Conservation (phyloP, 2,797 vertebrate genomes). For the Saxicola maurus region DNA sequence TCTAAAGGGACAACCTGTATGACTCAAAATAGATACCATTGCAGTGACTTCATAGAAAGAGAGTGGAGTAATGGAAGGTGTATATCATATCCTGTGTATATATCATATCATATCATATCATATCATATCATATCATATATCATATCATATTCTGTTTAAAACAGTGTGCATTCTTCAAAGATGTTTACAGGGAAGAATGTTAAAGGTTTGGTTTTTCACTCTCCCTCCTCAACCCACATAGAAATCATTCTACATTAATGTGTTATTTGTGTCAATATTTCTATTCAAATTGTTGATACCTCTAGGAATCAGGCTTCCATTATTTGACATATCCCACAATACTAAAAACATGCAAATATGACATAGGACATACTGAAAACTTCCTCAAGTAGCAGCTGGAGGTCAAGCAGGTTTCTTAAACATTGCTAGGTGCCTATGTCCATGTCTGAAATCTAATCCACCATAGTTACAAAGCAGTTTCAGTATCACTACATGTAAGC, state of each 20-base stretch:
- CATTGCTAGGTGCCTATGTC: background rate
- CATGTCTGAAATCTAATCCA: background rate
- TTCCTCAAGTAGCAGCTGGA: background rate
- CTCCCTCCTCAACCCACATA: background rate
- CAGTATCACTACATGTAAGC: background rate
- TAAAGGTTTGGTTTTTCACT: background rate
- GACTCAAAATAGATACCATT: background rate
- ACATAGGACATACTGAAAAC: background rate
- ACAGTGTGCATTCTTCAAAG: background rate
- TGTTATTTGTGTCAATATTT: background rate
- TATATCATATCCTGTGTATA: background rate
- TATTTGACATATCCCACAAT: background rate
- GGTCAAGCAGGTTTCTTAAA: background rate
- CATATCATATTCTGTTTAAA: background rate
- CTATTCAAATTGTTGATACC: background rate
- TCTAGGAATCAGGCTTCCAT: background rate
- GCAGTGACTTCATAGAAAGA: background rate
- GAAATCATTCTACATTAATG: background rate
- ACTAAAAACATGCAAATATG: background rate
- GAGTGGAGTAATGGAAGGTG: background rate
- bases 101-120: too few species aligned
- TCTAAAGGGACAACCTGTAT: conserved; percentile 20
- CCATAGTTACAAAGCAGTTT: background rate
- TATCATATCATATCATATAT: too few species aligned
- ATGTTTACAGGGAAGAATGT: background rate